Evolutionary conservation across 2,797 vertebrate species (phyloP), one percentile per base, ranked within the genome.

Genomic region (Glyptemys insculpta): DNA sequence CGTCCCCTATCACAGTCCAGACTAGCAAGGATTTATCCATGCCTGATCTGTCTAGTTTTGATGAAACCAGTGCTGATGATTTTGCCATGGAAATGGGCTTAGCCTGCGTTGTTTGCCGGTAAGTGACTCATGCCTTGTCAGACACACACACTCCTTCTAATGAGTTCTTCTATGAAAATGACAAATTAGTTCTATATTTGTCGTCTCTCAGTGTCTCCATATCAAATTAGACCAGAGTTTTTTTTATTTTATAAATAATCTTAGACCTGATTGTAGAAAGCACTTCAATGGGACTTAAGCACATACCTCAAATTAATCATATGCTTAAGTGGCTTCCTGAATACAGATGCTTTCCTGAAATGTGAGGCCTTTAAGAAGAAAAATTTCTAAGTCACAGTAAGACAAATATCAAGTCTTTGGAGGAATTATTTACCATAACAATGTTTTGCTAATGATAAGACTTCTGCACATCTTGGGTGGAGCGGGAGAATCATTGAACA

Each of bases 81-180:
- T 99, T 99, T 93, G 99, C 99, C 88, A 99, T 99, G 99, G 99
- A 99, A 96, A 99, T 99, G 99, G 99, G 99, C 18, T 98, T 99
- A 96, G 99, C 99, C 52, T 99, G 99, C 96, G 99, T 99, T 85
- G 99, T 99, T 92, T 99, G 99, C 98, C 99, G 99, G 99, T 99
- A 96, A 82, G 97, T 96, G 65, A 47, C 56, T 14, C n/a, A 21
- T 44, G 37, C 27, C 52, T 79, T 72, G 9, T 18, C 25, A 12
- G 50, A 52, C 41, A 56, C 44, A 57, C 50, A 78, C 56, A 59
- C 84, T 4, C 57, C 86, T 90, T 62, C 44, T 87, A 86, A 89
- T 83, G 29, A 88, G 10, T 56, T 74, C 37, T 74, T 74, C 72
- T 41, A 5, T 74, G 21, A 41, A 41, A 72, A 41, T 37, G 19